phyloP scores from a whole-genome alignment of 2,888 invertebrate genomes.

The Pelosia muscerda region DNA sequence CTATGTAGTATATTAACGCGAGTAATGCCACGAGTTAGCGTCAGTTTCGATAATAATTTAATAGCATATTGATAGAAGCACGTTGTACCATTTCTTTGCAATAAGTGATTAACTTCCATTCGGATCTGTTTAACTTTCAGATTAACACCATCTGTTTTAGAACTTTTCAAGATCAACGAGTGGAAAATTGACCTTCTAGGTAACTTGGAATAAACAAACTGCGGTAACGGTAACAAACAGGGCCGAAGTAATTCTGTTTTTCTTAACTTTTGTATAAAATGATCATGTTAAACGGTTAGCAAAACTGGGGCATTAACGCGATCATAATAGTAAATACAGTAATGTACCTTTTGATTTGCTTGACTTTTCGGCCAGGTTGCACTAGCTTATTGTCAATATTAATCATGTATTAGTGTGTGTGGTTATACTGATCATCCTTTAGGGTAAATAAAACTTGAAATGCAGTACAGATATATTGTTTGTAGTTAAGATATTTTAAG shows the following conservation, averaged over 20 bases:
- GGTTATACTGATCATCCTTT: too few species aligned
- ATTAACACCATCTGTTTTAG: constrained; percentile 12
- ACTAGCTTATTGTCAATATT: too few species aligned
- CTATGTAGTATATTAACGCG: too few species aligned
- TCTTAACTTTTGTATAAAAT: not conserved
- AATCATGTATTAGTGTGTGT: too few species aligned
- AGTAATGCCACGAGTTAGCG: not conserved
- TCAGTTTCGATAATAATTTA: not conserved
- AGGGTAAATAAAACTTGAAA: too few species aligned
- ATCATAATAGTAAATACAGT: too few species aligned
- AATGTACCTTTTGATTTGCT: too few species aligned
- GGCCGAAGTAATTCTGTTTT: not conserved
- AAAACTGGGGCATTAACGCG: too few species aligned
- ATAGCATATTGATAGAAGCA: constrained; percentile 12
- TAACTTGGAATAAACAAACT: not conserved
- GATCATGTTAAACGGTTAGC: too few species aligned
- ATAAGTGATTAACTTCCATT: constrained; percentile 15
- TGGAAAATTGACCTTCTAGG: constrained; percentile 1
- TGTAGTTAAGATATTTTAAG: too few species aligned
- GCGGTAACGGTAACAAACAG: not conserved
- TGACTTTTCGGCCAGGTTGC: too few species aligned
- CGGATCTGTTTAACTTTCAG: constrained; percentile 21
- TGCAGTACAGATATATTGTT: too few species aligned
- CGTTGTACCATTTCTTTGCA: constrained; percentile 15
- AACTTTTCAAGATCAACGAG: not conserved